Evolutionary conservation across 1,140 invertebrate genomes (phyloP).

Genomic region (Drosophila sp.): DNA sequence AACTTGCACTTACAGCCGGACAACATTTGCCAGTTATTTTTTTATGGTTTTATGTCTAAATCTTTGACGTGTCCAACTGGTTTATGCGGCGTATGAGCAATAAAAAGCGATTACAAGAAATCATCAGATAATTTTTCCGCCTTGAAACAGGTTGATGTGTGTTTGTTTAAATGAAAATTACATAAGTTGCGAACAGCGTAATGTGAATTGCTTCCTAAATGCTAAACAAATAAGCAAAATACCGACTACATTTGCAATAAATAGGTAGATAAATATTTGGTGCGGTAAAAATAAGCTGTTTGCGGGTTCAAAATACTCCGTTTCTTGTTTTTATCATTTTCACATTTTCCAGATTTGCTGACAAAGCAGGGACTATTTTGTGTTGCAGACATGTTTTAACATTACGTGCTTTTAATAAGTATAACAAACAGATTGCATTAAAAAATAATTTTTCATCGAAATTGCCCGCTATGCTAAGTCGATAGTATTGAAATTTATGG

Average conservation of each 20-base stretch:
- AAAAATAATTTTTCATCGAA: too few species aligned
- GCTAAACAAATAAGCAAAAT: slow-evolving; percentile 39
- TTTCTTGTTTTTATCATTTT: background rate
- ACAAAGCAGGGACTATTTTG: too few species aligned
- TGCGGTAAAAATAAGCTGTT: background rate
- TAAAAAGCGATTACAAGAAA: slow-evolving; percentile 54
- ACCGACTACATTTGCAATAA: slow-evolving; percentile 28
- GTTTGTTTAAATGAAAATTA: slow-evolving; percentile 60
- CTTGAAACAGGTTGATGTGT: slow-evolving; percentile 59
- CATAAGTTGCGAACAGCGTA: slow-evolving; percentile 53
- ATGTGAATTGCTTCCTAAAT: slow-evolving; percentile 68
- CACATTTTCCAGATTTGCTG: background rate
- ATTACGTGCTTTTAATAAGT: too few species aligned
- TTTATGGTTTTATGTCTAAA: slow-evolving; percentile 53
- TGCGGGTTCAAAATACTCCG: slow-evolving; percentile 9
- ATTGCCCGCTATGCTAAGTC: too few species aligned
- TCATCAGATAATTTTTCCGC: slow-evolving; percentile 65
- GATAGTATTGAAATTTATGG: too few species aligned
- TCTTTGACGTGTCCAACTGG: slow-evolving; percentile 63
- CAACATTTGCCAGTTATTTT: slow-evolving; percentile 19
- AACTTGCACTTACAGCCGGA: slow-evolving; percentile 60
- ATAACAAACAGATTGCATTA: too few species aligned
- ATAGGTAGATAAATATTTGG: slow-evolving; percentile 31
- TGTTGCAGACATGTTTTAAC: too few species aligned
- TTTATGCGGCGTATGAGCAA: slow-evolving; percentile 59